These are phyloP conservation scores for Arnoldichthys spilopterus DNA, from an alignment of 2,797 vertebrate species.

Conservation along the genomic window DNA sequence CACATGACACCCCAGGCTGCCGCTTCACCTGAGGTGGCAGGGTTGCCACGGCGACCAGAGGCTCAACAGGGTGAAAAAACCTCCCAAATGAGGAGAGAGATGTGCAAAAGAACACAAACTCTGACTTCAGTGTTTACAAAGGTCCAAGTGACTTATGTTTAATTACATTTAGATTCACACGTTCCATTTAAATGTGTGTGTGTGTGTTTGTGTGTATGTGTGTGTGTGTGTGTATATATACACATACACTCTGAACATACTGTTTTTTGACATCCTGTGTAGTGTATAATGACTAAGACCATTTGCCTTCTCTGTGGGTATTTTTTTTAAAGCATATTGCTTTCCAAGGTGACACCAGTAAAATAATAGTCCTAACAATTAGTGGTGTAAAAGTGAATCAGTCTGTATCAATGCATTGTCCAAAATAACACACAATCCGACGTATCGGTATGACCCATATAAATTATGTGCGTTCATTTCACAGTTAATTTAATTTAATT, in stretches of 20 bases:
- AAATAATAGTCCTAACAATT: too few species aligned
- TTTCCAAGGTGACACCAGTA: not conserved
- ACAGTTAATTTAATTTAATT: too few species aligned
- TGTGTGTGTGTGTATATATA: too few species aligned
- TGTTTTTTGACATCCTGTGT: not conserved
- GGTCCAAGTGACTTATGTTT: slow-evolving; percentile 1
- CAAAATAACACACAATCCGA: too few species aligned
- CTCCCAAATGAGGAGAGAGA: slow-evolving; percentile 27
- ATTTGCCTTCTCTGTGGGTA: not conserved
- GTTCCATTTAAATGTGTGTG: slow-evolving; percentile 5
- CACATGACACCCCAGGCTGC: slow-evolving; percentile 42
- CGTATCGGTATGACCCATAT: too few species aligned
- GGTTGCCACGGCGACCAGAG: slow-evolving; percentile 51
- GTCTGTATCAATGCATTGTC: too few species aligned
- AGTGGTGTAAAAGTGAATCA: too few species aligned
- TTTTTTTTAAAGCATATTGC: not conserved
- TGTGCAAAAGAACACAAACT: slow-evolving; percentile 2
- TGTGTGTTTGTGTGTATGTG: too few species aligned
- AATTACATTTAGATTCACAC: slow-evolving; percentile 4
- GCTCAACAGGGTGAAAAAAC: slow-evolving; percentile 43
- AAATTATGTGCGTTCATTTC: too few species aligned
- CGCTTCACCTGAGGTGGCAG: slow-evolving; percentile 45
- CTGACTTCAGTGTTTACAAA: not conserved
- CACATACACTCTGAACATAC: too few species aligned
- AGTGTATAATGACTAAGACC: not conserved